Evolutionary conservation across 2,888 invertebrate species (phyloP).

Genomic region (Aphrophora alni): DNA sequence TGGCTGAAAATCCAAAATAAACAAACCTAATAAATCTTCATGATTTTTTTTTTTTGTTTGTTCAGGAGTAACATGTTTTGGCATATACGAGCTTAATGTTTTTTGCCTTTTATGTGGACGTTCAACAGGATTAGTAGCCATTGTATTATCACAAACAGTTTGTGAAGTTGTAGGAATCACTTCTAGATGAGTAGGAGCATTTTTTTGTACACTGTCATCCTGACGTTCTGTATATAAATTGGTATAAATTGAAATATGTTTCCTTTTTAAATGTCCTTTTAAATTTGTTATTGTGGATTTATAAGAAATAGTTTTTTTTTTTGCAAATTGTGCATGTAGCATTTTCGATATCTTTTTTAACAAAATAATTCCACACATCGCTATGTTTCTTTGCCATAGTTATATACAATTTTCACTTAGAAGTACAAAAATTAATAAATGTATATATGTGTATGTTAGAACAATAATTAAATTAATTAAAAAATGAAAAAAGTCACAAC

Average conservation of each 20-base stretch:
- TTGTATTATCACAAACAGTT: neutral
- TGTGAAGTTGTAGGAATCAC: neutral
- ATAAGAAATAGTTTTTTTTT: neutral
- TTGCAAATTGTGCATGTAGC: neutral
- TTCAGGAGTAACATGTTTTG: neutral
- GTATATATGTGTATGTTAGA: no score
- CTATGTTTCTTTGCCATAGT: no score
- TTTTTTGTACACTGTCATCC: neutral
- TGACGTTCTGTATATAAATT: neutral
- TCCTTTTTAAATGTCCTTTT: no score
- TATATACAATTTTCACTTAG: no score
- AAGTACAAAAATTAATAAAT: no score
- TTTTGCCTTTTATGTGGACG: neutral
- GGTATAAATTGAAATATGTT: neutral
- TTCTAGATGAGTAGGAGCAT: neutral
- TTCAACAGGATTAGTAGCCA: no score
- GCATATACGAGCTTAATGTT: neutral
- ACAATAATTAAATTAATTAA: no score
- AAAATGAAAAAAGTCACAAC: no score
- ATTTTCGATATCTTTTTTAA: neutral
- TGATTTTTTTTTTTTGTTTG: neutral
- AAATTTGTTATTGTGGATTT: no score
- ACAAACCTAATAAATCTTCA: neutral
- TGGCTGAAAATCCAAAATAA: no score
- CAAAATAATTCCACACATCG: conserved; percentile 1